Percentiles rank a stretch among this genome's conserved stretches.
Conservation (phyloP, 2,888 invertebrate genomes). For the Lucinisca nassula region DNA sequence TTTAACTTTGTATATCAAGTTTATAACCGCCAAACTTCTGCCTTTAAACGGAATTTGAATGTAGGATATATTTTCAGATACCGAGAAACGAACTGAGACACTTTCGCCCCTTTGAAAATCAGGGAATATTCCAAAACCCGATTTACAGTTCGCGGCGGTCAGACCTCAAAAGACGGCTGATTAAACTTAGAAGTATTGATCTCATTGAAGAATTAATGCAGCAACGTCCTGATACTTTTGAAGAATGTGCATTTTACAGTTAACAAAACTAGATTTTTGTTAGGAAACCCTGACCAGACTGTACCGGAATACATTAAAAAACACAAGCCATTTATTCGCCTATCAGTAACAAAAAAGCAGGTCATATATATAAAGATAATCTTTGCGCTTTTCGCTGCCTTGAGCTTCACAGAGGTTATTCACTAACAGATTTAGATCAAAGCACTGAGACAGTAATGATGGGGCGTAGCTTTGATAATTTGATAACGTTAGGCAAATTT, state of each 20-base stretch:
- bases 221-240: background rate
- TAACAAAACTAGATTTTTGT: background rate
- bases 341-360: background rate
- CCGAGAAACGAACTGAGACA: background rate
- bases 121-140: background rate
- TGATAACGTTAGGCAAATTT: too few species aligned
- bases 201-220: too few species aligned
- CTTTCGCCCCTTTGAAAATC: background rate
- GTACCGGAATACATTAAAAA: background rate
- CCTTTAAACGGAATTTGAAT: conserved; percentile 26
- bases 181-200: background rate
- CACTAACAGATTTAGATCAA: background rate
- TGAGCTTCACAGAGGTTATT: background rate
- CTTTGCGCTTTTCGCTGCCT: too few species aligned
- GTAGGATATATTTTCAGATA: conserved; percentile 35
- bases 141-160: background rate
- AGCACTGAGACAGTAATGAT: too few species aligned
- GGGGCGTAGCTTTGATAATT: too few species aligned
- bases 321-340: background rate
- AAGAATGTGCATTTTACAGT: background rate
- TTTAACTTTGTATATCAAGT: background rate
- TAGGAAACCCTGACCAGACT: background rate
- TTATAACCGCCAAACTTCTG: conserved; percentile 5
- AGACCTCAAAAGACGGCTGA: background rate
- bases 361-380: background rate